Evolutionary conservation across 2,888 invertebrate species (phyloP), one percentile per base, ranked within the genome.

Genomic region (Uloborus plumipes): DNA sequence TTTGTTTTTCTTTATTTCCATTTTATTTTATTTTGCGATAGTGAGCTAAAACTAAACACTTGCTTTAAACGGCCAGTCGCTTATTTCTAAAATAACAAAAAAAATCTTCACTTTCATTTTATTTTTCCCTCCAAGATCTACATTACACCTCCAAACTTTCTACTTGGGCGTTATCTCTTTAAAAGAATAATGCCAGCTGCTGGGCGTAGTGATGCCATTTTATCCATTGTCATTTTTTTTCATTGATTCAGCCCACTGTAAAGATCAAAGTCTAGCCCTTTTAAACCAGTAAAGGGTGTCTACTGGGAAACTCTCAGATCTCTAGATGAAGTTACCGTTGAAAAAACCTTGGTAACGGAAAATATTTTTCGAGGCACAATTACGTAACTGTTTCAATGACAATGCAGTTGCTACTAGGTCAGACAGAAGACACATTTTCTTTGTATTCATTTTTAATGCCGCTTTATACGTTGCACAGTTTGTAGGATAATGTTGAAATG

Each of bases 201-300:
- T 64, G 77, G 77, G 77, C 71, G 77, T 78, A 31, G 51, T 65
- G 49, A 7, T 49, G 71, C 39, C 22, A 26, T 64, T 49, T 49
- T 49, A 47, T 53, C 64, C 26, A 78, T 78, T 78, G 77, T 78
- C 65, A 71, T 55, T 71, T 49, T n/a, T 53, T 14, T 59, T 31
- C 20, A 61, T 22, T 61, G 16, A 69, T 76, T 53, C 62, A 67
- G 67, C 69, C 50, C 70, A 39, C 70, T 64, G 71, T 22, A 47
- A 16, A 58, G 77, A 78, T 77, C 77, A 78, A 65, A 78, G 77
- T 64, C 61, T 71, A n/a, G 18, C 70, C 64, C 39, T 50, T 62
- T 39, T 3, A 22, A 62, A 69, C 62, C 55, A 50, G n/a, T 59
- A 11, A 47, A 76, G 76, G 76, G 76, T 69, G 76, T 76, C 69